These are phyloP conservation scores for Mesocricetus auratus DNA, from an alignment of 2,113 vertebrate species.

Conservation along the genomic window DNA sequence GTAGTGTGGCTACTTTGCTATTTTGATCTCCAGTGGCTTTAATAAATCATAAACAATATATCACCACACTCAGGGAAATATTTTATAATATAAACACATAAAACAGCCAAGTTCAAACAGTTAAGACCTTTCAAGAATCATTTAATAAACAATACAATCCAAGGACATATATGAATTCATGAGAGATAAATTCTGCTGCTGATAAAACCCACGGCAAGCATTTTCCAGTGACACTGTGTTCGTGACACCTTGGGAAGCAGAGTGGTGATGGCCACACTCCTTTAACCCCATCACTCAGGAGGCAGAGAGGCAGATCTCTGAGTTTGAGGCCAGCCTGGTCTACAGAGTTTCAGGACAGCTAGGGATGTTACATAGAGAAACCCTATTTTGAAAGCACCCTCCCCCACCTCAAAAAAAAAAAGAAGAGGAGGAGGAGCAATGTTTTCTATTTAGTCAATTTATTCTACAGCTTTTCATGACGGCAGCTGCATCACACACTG, in stretches of 20 bases:
- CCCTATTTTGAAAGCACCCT: neutral
- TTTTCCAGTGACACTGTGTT: neutral
- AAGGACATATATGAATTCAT: slow-evolving; percentile 12
- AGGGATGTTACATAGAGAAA: neutral
- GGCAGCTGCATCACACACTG: neutral
- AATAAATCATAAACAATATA: no score
- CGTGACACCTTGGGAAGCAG: neutral
- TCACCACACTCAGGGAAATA: neutral
- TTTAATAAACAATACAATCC: slow-evolving; percentile 43
- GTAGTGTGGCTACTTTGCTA: no score
- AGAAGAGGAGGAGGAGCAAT: neutral
- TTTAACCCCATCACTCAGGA: neutral
- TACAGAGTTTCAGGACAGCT: neutral
- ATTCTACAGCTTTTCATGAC: slow-evolving; percentile 5
- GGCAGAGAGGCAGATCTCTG: neutral
- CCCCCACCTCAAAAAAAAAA: no score
- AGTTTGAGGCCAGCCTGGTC: neutral
- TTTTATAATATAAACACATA: slow-evolving; percentile 45
- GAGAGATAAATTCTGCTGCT: slow-evolving; percentile 31
- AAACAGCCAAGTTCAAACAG: slow-evolving; percentile 27
- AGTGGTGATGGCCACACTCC: neutral
- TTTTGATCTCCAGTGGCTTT: no score
- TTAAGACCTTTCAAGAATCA: slow-evolving; percentile 25
- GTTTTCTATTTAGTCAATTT: neutral
- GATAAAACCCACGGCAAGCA: neutral